A percentile compares a stretch with the other conserved stretches of the same genome.
Evolutionary conservation across 2,113 vertebrate species (phyloP).

Genomic region (Anolis sagrei): DNA sequence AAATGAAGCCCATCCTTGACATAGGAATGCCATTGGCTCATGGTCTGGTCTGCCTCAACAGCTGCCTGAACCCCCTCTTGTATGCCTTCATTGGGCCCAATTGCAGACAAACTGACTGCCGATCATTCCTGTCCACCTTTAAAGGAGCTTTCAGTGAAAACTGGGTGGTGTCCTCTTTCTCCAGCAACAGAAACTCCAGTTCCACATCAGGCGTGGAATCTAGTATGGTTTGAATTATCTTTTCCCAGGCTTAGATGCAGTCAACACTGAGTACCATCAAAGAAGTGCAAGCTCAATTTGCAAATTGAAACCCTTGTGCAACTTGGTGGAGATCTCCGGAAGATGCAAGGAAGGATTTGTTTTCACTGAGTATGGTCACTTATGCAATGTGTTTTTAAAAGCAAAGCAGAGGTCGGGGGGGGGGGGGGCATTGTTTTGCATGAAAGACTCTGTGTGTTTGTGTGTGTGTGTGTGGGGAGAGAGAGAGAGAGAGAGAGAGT

Average conservation of each 20-base stretch:
- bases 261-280: not conserved
- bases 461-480: too few relatives aligned
- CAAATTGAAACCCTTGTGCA: not conserved
- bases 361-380: not conserved
- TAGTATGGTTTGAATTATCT: not conserved
- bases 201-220: slow-evolving; percentile 1
- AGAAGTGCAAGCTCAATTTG: not conserved
- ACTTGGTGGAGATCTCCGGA: not conserved
- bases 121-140: slow-evolving; percentile 64
- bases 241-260: too few relatives aligned
- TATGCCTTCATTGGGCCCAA: slow-evolving; percentile 78
- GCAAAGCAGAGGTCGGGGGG: too few relatives aligned
- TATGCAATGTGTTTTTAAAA: too few relatives aligned
- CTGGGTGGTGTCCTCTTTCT: not conserved
- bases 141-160: slow-evolving; percentile 61
- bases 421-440: not conserved
- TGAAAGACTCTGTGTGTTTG: not conserved
- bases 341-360: not conserved
- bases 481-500: too few relatives aligned
- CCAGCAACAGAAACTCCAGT: not conserved
- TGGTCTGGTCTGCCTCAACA: slow-evolving; percentile 84
- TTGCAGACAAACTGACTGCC: slow-evolving; percentile 56
- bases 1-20: not conserved
- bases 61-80: slow-evolving; percentile 84
- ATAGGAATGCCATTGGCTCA: slow-evolving; percentile 77